Base-by-base conservation (phyloP, 2,888 invertebrate species). In the Scaptomyza reducta region DNA sequence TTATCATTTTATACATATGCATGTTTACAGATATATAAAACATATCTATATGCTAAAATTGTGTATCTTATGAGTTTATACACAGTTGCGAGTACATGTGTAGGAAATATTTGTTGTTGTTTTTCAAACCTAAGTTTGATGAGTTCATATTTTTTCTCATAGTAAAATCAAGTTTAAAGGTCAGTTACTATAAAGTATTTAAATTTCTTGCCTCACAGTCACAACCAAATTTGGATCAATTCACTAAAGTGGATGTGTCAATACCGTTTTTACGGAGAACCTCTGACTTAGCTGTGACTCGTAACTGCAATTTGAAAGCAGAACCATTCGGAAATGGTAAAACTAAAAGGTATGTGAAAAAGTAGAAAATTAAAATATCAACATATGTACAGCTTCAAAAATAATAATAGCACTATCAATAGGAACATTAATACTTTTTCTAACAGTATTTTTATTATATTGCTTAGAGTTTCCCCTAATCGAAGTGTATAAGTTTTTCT, bases 101-200 rank as follows among this genome's bases (percentile, higher is more conserved):
- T 6, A 27, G 4, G n/a, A 25, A 5, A 25, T n/a, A 22, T 42
- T 1, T 44, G 13, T 38, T 38, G 5, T 22, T 22, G 6, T 38
- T 38, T 14, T 38, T 38, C 7, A 14, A 38, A 38, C 9, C 9
- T n/a, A 7, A 14, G 35, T n/a, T 33, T 33, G 5, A 35, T 35
- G n/a, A 14, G 14, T n/a, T 35, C 5, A n/a, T 35, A n/a, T 35
- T n/a, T 35, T n/a, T 6, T n/a, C 13, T n/a, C 0, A 13, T 3
- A 38, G 9, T 10, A 16, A 16, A 10, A 16, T 4, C 10, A 14
- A 14, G 3, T 10, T 40, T 16, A 7, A 40, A n/a, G n/a, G 14
- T 40, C 38, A 22, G 92, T 92, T 74, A 92, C 91, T 91, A 92
- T 79, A 72, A 82, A 90, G 79, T 81, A 79, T 77, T 71, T 76